phyloP scores from a whole-genome alignment of 2,888 invertebrate species.

The Agrochola lychnidis region DNA sequence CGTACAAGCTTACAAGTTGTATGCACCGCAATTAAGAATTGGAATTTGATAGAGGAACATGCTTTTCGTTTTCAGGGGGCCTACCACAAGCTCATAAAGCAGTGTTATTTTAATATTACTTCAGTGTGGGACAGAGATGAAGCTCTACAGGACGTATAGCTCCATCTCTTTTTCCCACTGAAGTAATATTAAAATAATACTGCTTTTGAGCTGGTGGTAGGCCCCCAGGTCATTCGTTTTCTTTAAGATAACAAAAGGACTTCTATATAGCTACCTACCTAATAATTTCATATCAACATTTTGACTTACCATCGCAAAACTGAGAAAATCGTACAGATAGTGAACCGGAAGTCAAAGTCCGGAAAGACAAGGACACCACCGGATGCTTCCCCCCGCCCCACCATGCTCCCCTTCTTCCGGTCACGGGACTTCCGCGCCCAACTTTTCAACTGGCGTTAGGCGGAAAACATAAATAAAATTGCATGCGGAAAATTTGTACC shows the following conservation, averaged over 20 bases:
- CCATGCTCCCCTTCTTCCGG: slow-evolving; percentile 73
- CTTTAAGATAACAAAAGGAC: background rate
- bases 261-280: background rate
- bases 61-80: background rate
- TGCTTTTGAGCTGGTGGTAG: too few species aligned
- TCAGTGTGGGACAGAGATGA: too few species aligned
- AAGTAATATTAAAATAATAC: too few species aligned
- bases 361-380: slow-evolving; percentile 79
- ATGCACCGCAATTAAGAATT: background rate
- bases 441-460: slow-evolving; percentile 69
- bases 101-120: too few species aligned
- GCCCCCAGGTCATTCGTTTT: background rate
- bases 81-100: too few species aligned
- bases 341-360: slow-evolving; percentile 76
- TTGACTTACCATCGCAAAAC: slow-evolving; percentile 26
- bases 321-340: slow-evolving; percentile 74
- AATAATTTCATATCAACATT: slow-evolving; percentile 23
- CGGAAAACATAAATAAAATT: slow-evolving; percentile 52
- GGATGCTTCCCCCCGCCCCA: slow-evolving; percentile 72
- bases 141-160: too few species aligned
- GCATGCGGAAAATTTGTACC: slow-evolving; percentile 40
- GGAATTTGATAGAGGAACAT: background rate
- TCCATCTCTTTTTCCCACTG: too few species aligned
- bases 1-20: background rate
- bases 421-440: slow-evolving; percentile 78